Evolutionary conservation across 1,140 invertebrate species (phyloP).

Genomic region (Vanessa atalanta): DNA sequence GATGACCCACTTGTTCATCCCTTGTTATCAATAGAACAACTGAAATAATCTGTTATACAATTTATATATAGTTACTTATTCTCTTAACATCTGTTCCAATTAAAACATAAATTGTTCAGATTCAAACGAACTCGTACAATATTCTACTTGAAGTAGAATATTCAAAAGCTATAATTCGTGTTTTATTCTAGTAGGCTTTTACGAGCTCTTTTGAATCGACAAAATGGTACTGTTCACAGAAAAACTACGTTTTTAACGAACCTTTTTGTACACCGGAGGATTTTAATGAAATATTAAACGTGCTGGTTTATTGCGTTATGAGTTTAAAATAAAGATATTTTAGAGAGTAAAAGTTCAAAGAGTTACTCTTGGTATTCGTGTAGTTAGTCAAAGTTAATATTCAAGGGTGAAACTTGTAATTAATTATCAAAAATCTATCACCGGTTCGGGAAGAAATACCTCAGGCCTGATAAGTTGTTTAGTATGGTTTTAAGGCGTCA

Average conservation of each 20-base stretch:
- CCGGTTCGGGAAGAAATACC: too few relatives aligned
- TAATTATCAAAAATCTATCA: too few relatives aligned
- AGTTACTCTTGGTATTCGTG: too few relatives aligned
- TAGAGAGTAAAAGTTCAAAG: too few relatives aligned
- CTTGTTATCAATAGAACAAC: too few relatives aligned
- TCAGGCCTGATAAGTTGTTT: too few relatives aligned
- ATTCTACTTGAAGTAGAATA: neutral
- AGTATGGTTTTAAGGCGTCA: too few relatives aligned
- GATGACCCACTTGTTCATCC: too few relatives aligned
- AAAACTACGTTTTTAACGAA: constrained; percentile 2
- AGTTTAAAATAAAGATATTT: neutral
- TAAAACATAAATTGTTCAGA: neutral
- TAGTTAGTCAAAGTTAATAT: too few relatives aligned
- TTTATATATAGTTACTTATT: neutral
- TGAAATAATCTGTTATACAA: neutral
- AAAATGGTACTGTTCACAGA: constrained; percentile 9
- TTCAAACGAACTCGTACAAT: neutral
- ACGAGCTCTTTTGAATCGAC: constrained; percentile 19
- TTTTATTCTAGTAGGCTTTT: constrained; percentile 25
- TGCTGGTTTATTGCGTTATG: neutral
- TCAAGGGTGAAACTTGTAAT: too few relatives aligned
- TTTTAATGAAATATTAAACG: constrained; percentile 12
- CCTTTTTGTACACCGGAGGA: constrained; percentile 4
- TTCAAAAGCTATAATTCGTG: constrained; percentile 23
- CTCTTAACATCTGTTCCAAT: neutral